Base-by-base conservation (phyloP, 2,113 vertebrate species). In the Petaurus breviceps region DNA sequence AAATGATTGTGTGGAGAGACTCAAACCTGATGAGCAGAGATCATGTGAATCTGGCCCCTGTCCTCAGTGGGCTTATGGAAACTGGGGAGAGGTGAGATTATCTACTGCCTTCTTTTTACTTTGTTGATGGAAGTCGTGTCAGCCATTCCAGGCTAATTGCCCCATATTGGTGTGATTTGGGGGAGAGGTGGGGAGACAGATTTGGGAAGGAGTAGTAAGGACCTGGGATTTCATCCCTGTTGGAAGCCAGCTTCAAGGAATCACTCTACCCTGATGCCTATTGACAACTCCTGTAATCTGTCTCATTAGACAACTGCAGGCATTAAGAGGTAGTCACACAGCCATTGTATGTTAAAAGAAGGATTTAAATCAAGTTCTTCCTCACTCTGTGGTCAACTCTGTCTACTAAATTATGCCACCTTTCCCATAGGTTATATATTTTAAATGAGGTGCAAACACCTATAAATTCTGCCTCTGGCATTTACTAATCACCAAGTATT, bases 1-100 rank as follows among this genome's bases (percentile, higher is more conserved):
- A 61, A 99, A 95, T 90, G 99, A 99, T 98, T 99, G 99, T 10
- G 99, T 99, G 50, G 99, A 99, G 96, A 99, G 99, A 96, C 99
- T 98, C 94, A 99, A 99, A 97, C 99, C 99, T 1, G 98, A 98
- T 55, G 99, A 99, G 98, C 99, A 99, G 93, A 99, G 99, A 95
- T 99, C 99, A 0, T 99, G 99, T 3, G 99, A 99, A 96, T 99
- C 99, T 0, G 99, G 99, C 84, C 99, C 99, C 0, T 99, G 99
- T 97, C 99, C 99, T 92, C 99, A 99, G 91, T 99, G 99, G 99
- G 99, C 98, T 95, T 99, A 99, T 10, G 99, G 99, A 98, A 99
- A 96, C 98, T 99, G 99, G 99, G 99, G 99, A 97, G 99, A 99
- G 99, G 99, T 99, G 94, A 98, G 99, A 77, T 46, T 25, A 16